Evolutionary conservation across 1,140 invertebrate genomes (phyloP), one percentile per base, ranked within the genome.

Genomic region (Drosophila nannoptera): DNA sequence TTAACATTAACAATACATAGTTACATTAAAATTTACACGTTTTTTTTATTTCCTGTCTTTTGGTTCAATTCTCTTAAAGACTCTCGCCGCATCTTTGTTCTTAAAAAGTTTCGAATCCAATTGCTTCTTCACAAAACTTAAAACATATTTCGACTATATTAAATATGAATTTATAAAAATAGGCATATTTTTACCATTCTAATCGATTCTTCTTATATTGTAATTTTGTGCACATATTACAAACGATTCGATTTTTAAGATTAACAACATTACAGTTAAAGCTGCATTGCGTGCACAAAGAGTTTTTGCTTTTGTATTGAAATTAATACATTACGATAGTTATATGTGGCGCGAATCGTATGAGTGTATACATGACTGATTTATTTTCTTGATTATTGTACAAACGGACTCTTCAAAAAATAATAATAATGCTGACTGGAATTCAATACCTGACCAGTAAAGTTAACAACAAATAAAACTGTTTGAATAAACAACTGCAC

Each of bases 101-200:
- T 52, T n/a, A 55, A 31, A 38, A 12, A 16, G n/a, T 7, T 50
- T 58, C 32, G 56, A 45, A 38, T 7, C 8, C 12, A 56, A 56
- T 38, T 49, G 7, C 36, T 63, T 36, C 32, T n/a, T 46, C 5
- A 45, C 31, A 7, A 45, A 66, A 59, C 56, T 65, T 60, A 68
- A 75, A 43, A 53, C 56, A 49, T 70, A 49, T 58, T 14, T 45
- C 36, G 42, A 45, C 68, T 82, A 64, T 7, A 43, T 71, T 74
- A 53, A 72, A 76, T 83, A 84, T 63, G 75, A 83, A 78, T 73
- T 84, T 83, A 84, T 84, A 83, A 83, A 83, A 83, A 83, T 83
- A 83, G 40, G 80, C 68, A 68, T 74, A 58, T 73, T 33, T 52
- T 71, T 16, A 62, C n/a, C 40, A 55, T 66, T 22, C 38, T 14